phyloP scores from a whole-genome alignment of 2,797 vertebrate species.

The Poeciliopsis infans region DNA sequence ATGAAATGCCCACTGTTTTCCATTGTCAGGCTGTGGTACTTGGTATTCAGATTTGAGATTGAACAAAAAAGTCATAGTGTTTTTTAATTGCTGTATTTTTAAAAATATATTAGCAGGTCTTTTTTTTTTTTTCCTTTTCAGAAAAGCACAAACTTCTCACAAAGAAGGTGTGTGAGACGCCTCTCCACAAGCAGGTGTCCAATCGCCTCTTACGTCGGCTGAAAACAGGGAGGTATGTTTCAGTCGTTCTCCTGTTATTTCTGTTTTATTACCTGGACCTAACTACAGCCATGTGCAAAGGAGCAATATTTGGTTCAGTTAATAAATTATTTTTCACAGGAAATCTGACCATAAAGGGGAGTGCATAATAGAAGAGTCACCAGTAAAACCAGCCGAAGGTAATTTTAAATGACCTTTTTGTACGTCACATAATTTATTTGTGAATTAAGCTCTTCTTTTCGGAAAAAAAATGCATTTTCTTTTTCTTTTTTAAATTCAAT shows the following conservation, averaged over 20 bases:
- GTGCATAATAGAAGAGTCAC: slow-evolving; percentile 92
- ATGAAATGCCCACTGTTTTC: background rate
- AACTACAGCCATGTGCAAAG: background rate
- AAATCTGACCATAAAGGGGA: slow-evolving; percentile 82
- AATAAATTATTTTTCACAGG: slow-evolving; percentile 66
- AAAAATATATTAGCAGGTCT: background rate
- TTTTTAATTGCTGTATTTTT: background rate
- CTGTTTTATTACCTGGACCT: background rate
- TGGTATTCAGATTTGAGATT: background rate
- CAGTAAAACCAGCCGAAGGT: slow-evolving; percentile 87
- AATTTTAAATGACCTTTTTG: slow-evolving; percentile 25
- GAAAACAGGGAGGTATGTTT: slow-evolving; percentile 86
- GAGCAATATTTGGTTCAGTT: background rate
- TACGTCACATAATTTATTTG: background rate
- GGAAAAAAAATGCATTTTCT: background rate
- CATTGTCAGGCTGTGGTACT: background rate
- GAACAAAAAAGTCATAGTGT: background rate
- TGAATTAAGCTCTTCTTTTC: background rate
- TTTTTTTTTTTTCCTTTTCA: slow-evolving; percentile 46
- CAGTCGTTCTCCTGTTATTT: background rate
- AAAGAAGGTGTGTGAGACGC: slow-evolving; percentile 91
- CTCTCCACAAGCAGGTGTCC: slow-evolving; percentile 90
- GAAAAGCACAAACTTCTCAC: slow-evolving; percentile 86
- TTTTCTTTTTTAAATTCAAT: background rate
- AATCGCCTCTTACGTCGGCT: slow-evolving; percentile 87